Evolutionary conservation across 2,888 invertebrate genomes (phyloP), one percentile per base, ranked within the genome.

Genomic region (Axea sp.): DNA sequence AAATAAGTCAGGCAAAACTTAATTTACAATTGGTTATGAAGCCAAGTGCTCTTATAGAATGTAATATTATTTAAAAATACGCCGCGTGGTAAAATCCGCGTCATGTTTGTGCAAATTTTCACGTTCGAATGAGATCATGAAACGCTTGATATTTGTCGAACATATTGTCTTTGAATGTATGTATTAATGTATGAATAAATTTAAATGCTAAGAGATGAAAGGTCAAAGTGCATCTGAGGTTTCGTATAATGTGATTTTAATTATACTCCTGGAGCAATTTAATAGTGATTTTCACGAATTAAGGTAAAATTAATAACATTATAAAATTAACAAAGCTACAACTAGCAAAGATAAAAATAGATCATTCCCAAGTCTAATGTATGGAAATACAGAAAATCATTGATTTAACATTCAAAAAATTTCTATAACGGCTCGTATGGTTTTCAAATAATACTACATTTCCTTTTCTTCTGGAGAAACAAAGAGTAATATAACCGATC

Each of bases 201-300:
- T 47, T 47, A 47, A 47, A 47, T 31, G 31, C 9, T 4, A n/a
- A 15, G 47, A 30, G 31, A 31, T 8, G 30, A 47, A 47, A 47
- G 47, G 47, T 35, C 17, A 15, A 12, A 33, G 37, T 9, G 19
- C 12, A 5, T 3, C 5, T 39, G 1, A 19, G 12, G 7, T 28
- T 28, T 28, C 28, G 1, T 9, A 7, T 8, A 8, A 28, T 28
- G n/a, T 8, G 8, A 28, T 28, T 28, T 28, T 6, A 28, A 28
- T 8, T 28, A 8, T 4, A 19, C 4, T 19, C 3, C n/a, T n/a
- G n/a, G n/a, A n/a, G n/a, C n/a, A n/a, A n/a, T n/a, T n/a, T n/a
- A n/a, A n/a, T n/a, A n/a, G n/a, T n/a, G n/a, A n/a, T n/a, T n/a
- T n/a, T n/a, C n/a, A n/a, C n/a, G n/a, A n/a, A n/a, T n/a, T n/a